A percentile compares a stretch with the other conserved stretches of the same genome.
Evolutionary conservation across 2,113 vertebrate genomes (phyloP).

Genomic region (Atractosteus spatula): DNA sequence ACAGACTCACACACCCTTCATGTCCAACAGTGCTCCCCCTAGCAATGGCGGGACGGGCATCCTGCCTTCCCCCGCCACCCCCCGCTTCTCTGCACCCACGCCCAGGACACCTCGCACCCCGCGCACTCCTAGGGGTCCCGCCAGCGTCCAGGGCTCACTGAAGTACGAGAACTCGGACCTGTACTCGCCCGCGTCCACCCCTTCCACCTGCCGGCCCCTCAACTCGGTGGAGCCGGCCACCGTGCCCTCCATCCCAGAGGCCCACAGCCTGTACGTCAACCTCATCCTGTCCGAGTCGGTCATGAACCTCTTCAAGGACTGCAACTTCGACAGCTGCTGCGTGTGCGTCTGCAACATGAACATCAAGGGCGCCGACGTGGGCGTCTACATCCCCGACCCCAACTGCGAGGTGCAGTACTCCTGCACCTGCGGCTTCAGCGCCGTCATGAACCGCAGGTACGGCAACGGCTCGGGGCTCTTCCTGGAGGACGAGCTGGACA

Average conservation of each 20-base stretch:
- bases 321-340: conserved; percentile 98
- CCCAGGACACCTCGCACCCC: conserved; percentile 91
- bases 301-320: conserved; percentile 98
- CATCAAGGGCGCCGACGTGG: conserved; percentile 94
- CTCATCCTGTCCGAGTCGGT: conserved; percentile 97
- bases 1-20: conserved; percentile 89
- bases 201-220: conserved; percentile 90
- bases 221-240: conserved; percentile 96
- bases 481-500: conserved; percentile 96
- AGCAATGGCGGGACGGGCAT: conserved; percentile 90
- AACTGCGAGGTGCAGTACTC: conserved; percentile 82
- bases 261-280: conserved; percentile 96
- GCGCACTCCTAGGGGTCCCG: conserved; percentile 87
- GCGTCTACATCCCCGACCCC: conserved; percentile 93
- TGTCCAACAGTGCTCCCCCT: conserved; percentile 90
- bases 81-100: conserved; percentile 87
- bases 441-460: conserved; percentile 93
- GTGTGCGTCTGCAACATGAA: conserved; percentile 98
- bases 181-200: conserved; percentile 93
- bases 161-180: conserved; percentile 95
- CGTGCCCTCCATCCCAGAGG: conserved; percentile 91
- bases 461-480: conserved; percentile 94
- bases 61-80: conserved; percentile 92
- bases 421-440: conserved; percentile 94
- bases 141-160: conserved; percentile 91